Percentiles rank a stretch among this genome's conserved stretches.
phyloP scores from a whole-genome alignment of 2,113 vertebrate genomes.

The Speoplatyrhinus poulsoni region DNA sequence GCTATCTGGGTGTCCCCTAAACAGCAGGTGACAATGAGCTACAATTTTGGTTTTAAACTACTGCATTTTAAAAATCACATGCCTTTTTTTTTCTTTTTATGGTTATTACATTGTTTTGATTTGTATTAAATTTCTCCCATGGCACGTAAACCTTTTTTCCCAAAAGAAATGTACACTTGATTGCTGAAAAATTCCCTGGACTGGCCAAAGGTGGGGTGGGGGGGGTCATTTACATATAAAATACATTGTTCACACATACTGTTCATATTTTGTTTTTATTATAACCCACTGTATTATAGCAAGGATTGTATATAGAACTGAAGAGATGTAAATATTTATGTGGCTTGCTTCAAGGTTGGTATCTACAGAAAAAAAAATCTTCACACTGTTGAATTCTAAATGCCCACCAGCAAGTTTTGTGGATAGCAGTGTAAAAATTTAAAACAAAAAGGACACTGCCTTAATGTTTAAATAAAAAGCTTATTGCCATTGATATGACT shows the following conservation, averaged over 20 bases:
- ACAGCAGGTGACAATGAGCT: conserved; percentile 11
- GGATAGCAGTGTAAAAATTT: conserved; percentile 80
- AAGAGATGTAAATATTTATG: conserved; percentile 85
- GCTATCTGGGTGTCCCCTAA: conserved; percentile 62
- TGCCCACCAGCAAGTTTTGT: conserved; percentile 79
- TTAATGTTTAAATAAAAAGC: conserved; percentile 85
- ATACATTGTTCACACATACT: conserved; percentile 74
- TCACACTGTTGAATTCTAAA: conserved; percentile 79
- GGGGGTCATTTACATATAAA: conserved; percentile 32
- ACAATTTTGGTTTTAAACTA: not conserved
- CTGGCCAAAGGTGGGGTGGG: conserved; percentile 45
- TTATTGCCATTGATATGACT: conserved; percentile 76
- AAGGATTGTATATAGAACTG: conserved; percentile 81
- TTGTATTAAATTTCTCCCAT: conserved; percentile 28
- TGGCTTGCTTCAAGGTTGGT: conserved; percentile 82
- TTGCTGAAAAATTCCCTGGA: conserved; percentile 51
- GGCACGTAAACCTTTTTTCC: conserved; percentile 29
- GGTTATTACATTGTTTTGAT: conserved; percentile 13
- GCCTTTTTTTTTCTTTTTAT: conserved; percentile 39
- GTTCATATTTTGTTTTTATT: conserved; percentile 70
- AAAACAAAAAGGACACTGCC: conserved; percentile 78
- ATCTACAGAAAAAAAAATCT: conserved; percentile 67
- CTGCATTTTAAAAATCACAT: too few relatives aligned
- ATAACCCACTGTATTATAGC: conserved; percentile 78
- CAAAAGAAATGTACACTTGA: conserved; percentile 33